Evolutionary conservation across 1,140 invertebrate genomes (phyloP).

Genomic region (Galleria mellonella): DNA sequence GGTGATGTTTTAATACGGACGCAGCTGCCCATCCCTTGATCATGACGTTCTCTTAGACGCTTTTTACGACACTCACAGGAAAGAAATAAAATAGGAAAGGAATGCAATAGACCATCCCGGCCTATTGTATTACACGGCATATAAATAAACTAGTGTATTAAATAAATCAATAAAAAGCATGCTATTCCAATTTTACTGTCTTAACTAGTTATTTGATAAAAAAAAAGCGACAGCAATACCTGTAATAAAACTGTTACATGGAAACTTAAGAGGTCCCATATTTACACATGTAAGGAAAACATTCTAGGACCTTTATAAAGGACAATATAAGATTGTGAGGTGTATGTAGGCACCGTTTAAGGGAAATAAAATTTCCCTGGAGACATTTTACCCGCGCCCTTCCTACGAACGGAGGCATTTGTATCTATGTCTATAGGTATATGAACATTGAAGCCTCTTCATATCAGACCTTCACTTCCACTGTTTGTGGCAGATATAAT

Average conservation of each 20-base stretch:
- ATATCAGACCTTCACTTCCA: neutral
- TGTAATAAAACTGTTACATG: neutral
- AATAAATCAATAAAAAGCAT: no score
- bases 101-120: no score
- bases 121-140: no score
- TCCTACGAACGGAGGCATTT: neutral
- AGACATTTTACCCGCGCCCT: neutral
- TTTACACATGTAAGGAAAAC: neutral
- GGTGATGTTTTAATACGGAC: no score
- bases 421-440: neutral
- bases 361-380: neutral
- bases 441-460: no score
- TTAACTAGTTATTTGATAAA: no score
- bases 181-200: no score
- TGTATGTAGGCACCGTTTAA: neutral
- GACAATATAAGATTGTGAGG: neutral
- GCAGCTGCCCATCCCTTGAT: no score
- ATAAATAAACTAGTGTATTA: no score
- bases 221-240: neutral
- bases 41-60: no score
- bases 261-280: slow-evolving; percentile 1
- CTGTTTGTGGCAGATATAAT: neutral
- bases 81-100: no score
- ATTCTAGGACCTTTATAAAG: neutral
- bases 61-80: no score